Evolutionary conservation across 1,140 invertebrate genomes (phyloP).

Genomic region (Liolophura sinensis): DNA sequence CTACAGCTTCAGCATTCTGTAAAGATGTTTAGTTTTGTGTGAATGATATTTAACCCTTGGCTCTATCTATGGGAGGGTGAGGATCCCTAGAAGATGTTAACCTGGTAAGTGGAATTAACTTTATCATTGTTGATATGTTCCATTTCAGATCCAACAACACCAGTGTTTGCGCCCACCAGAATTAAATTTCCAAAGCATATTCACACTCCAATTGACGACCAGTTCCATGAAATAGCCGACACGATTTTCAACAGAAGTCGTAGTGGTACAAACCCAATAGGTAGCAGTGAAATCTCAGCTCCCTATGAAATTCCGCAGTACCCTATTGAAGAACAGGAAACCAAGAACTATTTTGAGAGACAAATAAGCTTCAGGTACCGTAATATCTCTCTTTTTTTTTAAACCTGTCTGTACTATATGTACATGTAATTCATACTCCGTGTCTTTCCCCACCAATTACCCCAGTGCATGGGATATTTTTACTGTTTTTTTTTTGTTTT

Average conservation of each 20-base stretch:
- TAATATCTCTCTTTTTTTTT: conserved; percentile 38
- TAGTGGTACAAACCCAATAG: conserved; percentile 14
- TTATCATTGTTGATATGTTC: background rate
- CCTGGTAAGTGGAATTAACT: too few species aligned
- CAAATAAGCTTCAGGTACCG: conserved; percentile 84
- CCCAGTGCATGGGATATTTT: background rate
- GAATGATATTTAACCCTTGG: too few species aligned
- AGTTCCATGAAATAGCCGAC: conserved; percentile 39
- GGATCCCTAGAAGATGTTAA: too few species aligned
- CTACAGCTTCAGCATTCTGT: too few species aligned
- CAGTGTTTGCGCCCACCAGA: conserved; percentile 33
- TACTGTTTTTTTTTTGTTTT: background rate
- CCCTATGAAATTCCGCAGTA: conserved; percentile 94
- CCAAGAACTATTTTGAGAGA: conserved; percentile 87
- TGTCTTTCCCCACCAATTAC: background rate
- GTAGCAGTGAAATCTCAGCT: conserved; percentile 24
- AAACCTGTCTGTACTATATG: background rate
- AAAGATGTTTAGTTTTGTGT: too few species aligned
- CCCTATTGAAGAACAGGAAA: conserved; percentile 95
- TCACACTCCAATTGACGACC: conserved; percentile 35
- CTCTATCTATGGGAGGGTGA: too few species aligned
- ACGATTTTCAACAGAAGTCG: conserved; percentile 27
- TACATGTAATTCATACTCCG: background rate
- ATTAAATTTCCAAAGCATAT: conserved; percentile 41
- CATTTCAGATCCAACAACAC: conserved; percentile 15